These are phyloP conservation scores for Diloba caeruleocephala DNA, from an alignment of 2,888 invertebrate genomes.

Conservation along the genomic window DNA sequence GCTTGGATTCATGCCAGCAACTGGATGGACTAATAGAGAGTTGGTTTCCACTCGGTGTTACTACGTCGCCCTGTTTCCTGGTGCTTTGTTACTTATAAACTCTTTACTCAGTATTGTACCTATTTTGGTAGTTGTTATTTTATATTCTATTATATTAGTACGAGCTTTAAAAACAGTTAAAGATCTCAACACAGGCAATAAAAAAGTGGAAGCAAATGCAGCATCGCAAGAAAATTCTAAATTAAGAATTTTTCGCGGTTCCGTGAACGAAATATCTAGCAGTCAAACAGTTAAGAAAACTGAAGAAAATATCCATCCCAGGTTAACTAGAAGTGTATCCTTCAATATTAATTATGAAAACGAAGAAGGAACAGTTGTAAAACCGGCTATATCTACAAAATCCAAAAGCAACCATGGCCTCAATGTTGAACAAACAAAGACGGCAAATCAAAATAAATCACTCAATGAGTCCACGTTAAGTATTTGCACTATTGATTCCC, in stretches of 20 bases:
- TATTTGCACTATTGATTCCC: constrained; percentile 69
- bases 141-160: constrained; percentile 90
- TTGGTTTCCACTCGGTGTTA: constrained; percentile 78
- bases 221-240: constrained; percentile 58
- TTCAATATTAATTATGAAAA: constrained; percentile 58
- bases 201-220: constrained; percentile 57
- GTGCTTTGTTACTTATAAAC: constrained; percentile 86
- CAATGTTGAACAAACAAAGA: constrained; percentile 44
- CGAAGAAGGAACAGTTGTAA: constrained; percentile 28
- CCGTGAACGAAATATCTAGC: constrained; percentile 47
- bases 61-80: constrained; percentile 89
- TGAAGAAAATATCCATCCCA: too few relatives aligned
- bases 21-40: constrained; percentile 87
- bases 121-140: constrained; percentile 74
- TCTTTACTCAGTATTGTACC: constrained; percentile 88
- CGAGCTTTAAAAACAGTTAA: constrained; percentile 86
- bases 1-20: constrained; percentile 89
- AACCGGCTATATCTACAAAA: constrained; percentile 47
- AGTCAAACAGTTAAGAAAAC: constrained; percentile 56
- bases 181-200: constrained; percentile 67
- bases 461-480: constrained; percentile 70
- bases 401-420: constrained; percentile 75
- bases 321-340: constrained; percentile 74
- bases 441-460: constrained; percentile 40
- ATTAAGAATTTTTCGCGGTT: constrained; percentile 74